Evolutionary conservation across 2,113 vertebrate species (phyloP).

Genomic region (Megalops atlanticus): DNA sequence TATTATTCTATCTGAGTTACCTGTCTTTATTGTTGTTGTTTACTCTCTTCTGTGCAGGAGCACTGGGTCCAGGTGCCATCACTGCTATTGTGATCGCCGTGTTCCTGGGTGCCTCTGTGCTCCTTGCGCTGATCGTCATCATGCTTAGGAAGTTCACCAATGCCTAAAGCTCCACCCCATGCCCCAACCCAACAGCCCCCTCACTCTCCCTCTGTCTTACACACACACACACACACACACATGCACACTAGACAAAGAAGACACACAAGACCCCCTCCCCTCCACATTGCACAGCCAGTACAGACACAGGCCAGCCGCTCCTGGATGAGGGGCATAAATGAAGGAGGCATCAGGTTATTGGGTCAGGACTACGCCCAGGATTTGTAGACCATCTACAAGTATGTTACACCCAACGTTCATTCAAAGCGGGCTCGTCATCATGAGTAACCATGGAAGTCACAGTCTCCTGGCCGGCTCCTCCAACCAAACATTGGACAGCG

Average conservation of each 20-base stretch:
- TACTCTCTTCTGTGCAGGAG: constrained; percentile 53
- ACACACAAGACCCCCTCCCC: neutral
- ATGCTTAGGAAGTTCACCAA: constrained; percentile 75
- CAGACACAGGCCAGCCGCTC: neutral
- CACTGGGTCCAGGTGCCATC: constrained; percentile 73
- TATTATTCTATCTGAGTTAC: too few species aligned
- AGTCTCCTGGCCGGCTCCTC: too few species aligned
- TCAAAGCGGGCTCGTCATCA: too few species aligned
- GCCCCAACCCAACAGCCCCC: neutral
- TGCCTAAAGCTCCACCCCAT: constrained; percentile 41
- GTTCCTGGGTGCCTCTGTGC: constrained; percentile 75
- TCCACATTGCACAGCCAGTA: neutral
- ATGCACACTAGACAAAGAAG: neutral
- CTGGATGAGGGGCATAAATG: neutral
- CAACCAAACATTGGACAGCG: too few species aligned
- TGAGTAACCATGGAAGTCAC: too few species aligned
- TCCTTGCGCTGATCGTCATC: constrained; percentile 75
- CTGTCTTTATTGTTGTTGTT: neutral
- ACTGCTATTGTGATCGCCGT: constrained; percentile 77
- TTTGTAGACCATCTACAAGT: neutral
- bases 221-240: neutral
- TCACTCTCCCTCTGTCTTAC: neutral
- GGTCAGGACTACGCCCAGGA: neutral
- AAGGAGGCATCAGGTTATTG: neutral
- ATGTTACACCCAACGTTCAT: too few species aligned